Percentiles rank a stretch among this genome's conserved stretches.
phyloP scores from a whole-genome alignment of 2,888 invertebrate species.

The Chrysina gloriosa region DNA sequence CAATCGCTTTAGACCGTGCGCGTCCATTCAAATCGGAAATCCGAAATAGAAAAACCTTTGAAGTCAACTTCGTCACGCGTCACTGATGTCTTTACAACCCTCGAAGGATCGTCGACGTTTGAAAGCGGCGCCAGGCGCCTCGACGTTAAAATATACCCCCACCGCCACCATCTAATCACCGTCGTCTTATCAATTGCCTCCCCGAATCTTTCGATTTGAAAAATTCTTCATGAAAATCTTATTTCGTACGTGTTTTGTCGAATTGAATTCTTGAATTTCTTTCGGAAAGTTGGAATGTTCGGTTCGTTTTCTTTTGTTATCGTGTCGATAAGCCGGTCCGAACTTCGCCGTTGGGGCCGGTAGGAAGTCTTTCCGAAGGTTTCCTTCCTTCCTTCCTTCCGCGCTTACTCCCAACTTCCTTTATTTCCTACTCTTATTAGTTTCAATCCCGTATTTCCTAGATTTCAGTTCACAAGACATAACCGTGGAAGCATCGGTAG shows the following conservation, averaged over 20 bases:
- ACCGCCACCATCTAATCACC: slow-evolving; percentile 18
- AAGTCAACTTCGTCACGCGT: background rate
- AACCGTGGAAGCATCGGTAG: too few species aligned
- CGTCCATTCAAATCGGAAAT: background rate
- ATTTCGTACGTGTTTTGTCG: too few species aligned
- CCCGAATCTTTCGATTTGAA: background rate
- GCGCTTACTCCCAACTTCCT: slow-evolving; percentile 33
- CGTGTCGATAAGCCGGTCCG: background rate
- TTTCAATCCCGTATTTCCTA: slow-evolving; percentile 3
- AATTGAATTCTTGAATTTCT: background rate
- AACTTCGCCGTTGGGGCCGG: slow-evolving; percentile 30
- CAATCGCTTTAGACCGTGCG: background rate
- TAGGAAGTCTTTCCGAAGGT: slow-evolving; percentile 52
- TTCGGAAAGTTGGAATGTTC: background rate
- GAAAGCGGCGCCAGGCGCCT: slow-evolving; percentile 49
- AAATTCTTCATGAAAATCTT: too few species aligned
- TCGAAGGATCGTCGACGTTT: slow-evolving; percentile 41
- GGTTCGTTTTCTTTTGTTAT: background rate
- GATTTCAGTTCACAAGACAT: too few species aligned
- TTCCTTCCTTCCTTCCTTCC: slow-evolving; percentile 61
- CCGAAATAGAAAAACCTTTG: background rate
- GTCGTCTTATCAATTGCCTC: slow-evolving; percentile 7
- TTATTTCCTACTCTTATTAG: slow-evolving; percentile 27
- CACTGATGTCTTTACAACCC: slow-evolving; percentile 24
- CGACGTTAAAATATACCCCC: slow-evolving; percentile 49